Percentiles rank a stretch among this genome's conserved stretches.
These are phyloP conservation scores for Ectobius pallidus DNA, from an alignment of 2,888 invertebrate genomes.

Conservation along the genomic window DNA sequence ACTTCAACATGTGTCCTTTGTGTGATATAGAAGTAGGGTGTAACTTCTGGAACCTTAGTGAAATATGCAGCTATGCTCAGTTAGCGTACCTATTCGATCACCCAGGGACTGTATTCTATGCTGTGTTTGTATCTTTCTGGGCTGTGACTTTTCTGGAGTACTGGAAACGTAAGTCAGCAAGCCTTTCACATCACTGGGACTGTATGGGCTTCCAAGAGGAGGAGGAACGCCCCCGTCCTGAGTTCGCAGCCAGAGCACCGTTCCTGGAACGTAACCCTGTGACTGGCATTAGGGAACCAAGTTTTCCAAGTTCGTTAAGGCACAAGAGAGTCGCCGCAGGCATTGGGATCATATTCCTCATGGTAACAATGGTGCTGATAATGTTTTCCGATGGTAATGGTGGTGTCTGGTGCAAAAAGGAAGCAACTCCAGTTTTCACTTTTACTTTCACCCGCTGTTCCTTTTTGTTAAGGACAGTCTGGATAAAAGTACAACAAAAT, in stretches of 20 bases:
- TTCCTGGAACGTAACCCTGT: conserved; percentile 60
- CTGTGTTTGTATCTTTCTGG: conserved; percentile 62
- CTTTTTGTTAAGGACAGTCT: too few species aligned
- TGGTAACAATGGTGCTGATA: too few species aligned
- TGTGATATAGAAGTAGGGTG: conserved; percentile 61
- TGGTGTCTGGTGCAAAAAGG: too few species aligned
- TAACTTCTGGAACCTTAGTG: conserved; percentile 60
- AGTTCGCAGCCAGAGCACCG: conserved; percentile 60
- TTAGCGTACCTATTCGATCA: conserved; percentile 63
- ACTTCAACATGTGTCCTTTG: conserved; percentile 61
- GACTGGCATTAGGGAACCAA: conserved; percentile 61
- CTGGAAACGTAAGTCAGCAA: conserved; percentile 63
- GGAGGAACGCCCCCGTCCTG: conserved; percentile 62
- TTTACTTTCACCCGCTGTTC: too few species aligned
- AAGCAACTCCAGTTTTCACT: too few species aligned
- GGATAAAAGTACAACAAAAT: too few species aligned
- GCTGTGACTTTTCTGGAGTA: conserved; percentile 63
- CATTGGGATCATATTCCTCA: conserved; percentile 59
- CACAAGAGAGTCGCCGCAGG: conserved; percentile 59
- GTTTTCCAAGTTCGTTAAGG: conserved; percentile 57
- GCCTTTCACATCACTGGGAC: conserved; percentile 63
- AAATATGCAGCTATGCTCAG: conserved; percentile 59
- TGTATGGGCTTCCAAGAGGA: conserved; percentile 62
- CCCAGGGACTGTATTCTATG: conserved; percentile 62
- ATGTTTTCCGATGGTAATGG: too few species aligned